These are phyloP conservation scores for Hippocampus comes DNA, from an alignment of 2,113 vertebrate species.

Conservation along the genomic window DNA sequence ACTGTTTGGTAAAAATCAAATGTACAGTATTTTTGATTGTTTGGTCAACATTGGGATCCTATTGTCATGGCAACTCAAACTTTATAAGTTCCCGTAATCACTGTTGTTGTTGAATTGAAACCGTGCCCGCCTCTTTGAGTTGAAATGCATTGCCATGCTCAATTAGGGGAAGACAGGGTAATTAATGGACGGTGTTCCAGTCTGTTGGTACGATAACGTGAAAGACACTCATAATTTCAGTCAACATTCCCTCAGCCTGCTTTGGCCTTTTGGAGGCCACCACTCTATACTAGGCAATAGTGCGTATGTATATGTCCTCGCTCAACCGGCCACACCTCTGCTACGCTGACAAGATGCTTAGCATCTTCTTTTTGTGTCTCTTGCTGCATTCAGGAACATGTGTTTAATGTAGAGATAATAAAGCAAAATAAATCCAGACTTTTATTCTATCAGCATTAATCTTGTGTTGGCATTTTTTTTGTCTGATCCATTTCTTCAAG, in stretches of 20 bases:
- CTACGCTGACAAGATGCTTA: slow-evolving; percentile 70
- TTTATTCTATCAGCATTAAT: slow-evolving; percentile 78
- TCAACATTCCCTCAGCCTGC: slow-evolving; percentile 48
- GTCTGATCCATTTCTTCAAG: not conserved
- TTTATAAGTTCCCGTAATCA: slow-evolving; percentile 28
- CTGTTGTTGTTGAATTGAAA: slow-evolving; percentile 28
- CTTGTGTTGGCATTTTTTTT: slow-evolving; percentile 13
- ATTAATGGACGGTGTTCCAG: slow-evolving; percentile 46
- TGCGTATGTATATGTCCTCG: slow-evolving; percentile 53
- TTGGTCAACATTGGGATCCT: slow-evolving; percentile 9
- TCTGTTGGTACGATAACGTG: slow-evolving; percentile 53
- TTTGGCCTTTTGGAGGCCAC: slow-evolving; percentile 47
- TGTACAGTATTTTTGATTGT: slow-evolving; percentile 24
- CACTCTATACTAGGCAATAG: not conserved
- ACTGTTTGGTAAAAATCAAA: slow-evolving; percentile 42
- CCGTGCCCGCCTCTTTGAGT: slow-evolving; percentile 49
- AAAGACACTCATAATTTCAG: slow-evolving; percentile 45
- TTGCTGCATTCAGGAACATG: slow-evolving; percentile 79
- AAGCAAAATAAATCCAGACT: slow-evolving; percentile 76
- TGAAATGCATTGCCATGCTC: slow-evolving; percentile 42
- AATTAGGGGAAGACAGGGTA: slow-evolving; percentile 59
- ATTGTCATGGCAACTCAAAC: slow-evolving; percentile 57
- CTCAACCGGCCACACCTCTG: slow-evolving; percentile 74
- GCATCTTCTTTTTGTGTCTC: slow-evolving; percentile 72
- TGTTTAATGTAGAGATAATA: slow-evolving; percentile 78